These are phyloP conservation scores for Ectemnius lituratus DNA, from an alignment of 2,888 invertebrate genomes.

Conservation along the genomic window DNA sequence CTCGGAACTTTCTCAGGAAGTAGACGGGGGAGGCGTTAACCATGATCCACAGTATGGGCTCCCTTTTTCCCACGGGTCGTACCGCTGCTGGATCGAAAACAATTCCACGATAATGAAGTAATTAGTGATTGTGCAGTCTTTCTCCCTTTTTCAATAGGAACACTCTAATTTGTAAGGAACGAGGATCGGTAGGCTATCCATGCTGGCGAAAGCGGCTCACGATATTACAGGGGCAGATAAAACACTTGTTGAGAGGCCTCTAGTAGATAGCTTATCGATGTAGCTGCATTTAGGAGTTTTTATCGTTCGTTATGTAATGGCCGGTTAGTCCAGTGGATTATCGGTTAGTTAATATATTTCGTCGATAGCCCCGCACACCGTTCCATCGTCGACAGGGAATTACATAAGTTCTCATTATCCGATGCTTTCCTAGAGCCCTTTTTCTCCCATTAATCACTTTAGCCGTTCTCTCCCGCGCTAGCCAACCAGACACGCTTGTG, in stretches of 20 bases:
- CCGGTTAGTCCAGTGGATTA: slow-evolving; percentile 39
- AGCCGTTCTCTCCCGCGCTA: background rate
- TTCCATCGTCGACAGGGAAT: background rate
- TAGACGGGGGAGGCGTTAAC: background rate
- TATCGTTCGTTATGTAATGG: slow-evolving; percentile 51
- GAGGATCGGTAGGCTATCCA: slow-evolving; percentile 36
- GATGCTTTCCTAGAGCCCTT: background rate
- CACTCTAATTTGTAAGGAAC: slow-evolving; percentile 36
- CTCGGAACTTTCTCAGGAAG: background rate
- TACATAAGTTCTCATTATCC: slow-evolving; percentile 7
- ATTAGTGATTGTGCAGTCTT: slow-evolving; percentile 29
- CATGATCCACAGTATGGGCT: background rate
- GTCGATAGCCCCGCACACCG: slow-evolving; percentile 16
- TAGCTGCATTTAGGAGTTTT: slow-evolving; percentile 41
- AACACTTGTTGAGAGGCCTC: slow-evolving; percentile 40
- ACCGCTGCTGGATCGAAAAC: slow-evolving; percentile 29
- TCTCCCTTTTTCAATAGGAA: slow-evolving; percentile 24
- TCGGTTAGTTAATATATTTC: slow-evolving; percentile 52
- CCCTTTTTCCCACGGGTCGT: slow-evolving; percentile 21
- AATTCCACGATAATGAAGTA: slow-evolving; percentile 48
- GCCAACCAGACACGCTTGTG: no score
- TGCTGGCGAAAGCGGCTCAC: background rate
- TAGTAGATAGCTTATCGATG: slow-evolving; percentile 47
- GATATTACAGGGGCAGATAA: slow-evolving; percentile 48
- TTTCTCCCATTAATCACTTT: background rate